Percentiles rank a stretch among this genome's conserved stretches.
Conservation (phyloP, 2,113 vertebrate genomes). For the Panthera tigris region DNA sequence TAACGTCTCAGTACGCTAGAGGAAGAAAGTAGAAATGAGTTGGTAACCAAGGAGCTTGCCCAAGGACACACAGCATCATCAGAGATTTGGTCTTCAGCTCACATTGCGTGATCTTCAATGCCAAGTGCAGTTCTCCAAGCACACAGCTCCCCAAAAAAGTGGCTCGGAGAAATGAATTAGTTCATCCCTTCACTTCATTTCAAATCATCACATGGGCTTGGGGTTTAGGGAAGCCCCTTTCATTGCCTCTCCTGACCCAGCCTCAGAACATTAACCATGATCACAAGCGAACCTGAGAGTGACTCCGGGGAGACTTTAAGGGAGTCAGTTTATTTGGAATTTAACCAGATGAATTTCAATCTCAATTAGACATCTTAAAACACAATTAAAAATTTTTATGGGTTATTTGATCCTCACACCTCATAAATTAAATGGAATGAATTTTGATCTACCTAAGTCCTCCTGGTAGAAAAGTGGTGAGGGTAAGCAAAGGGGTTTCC, state of each 20-base stretch:
- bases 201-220: conserved; percentile 45
- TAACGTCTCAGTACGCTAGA: not conserved
- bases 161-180: not conserved
- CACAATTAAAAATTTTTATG: conserved; percentile 84
- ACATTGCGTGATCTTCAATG: not conserved
- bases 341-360: conserved; percentile 85
- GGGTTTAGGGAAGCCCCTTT: conserved; percentile 44
- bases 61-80: not conserved
- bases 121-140: not conserved
- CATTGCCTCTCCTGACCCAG: conserved; percentile 68
- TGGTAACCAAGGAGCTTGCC: not conserved
- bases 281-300: conserved; percentile 79
- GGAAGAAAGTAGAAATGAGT: not conserved
- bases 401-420: conserved; percentile 85
- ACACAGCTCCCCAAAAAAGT: not conserved
- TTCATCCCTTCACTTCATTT: not conserved
- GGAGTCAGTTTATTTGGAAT: conserved; percentile 84
- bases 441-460: conserved; percentile 79
- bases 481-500: conserved; percentile 69
- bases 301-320: conserved; percentile 78
- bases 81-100: not conserved
- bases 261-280: conserved; percentile 82
- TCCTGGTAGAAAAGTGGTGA: conserved; percentile 68
- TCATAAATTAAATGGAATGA: conserved; percentile 84
- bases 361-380: conserved; percentile 84